phyloP scores from a whole-genome alignment of 2,797 vertebrate genomes.

The Chiloscyllium punctatum region DNA sequence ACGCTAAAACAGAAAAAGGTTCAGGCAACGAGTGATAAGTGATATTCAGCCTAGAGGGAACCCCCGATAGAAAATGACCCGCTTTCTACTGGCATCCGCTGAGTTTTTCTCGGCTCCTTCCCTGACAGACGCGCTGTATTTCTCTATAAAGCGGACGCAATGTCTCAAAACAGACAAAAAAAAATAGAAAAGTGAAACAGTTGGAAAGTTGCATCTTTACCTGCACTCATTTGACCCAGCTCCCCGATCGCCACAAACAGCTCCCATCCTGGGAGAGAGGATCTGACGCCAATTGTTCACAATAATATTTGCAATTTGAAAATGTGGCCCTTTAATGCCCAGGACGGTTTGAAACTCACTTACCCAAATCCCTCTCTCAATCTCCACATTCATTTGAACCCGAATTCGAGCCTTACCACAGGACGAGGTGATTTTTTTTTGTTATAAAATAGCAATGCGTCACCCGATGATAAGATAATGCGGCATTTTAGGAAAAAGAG shows the following conservation, averaged over 20 bases:
- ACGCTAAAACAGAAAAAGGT: not conserved
- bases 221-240: not conserved
- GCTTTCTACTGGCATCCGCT: no score
- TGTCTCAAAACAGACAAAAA: not conserved
- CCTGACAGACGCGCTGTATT: not conserved
- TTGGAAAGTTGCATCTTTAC: not conserved
- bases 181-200: not conserved
- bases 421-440: not conserved
- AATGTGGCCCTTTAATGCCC: no score
- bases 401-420: not conserved
- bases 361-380: not conserved
- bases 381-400: not conserved
- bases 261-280: not conserved
- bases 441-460: not conserved
- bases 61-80: no score
- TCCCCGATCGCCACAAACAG: not conserved
- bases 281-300: not conserved
- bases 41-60: not conserved
- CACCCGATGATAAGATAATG: slow-evolving; percentile 9
- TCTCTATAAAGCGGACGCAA: not conserved
- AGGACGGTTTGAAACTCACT: not conserved
- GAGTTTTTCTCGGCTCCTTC: no score
- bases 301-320: not conserved
- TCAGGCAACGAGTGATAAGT: no score
- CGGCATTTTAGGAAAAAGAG: not conserved